Conservation (phyloP, 2,797 vertebrate species). For the Tapera naevia region DNA sequence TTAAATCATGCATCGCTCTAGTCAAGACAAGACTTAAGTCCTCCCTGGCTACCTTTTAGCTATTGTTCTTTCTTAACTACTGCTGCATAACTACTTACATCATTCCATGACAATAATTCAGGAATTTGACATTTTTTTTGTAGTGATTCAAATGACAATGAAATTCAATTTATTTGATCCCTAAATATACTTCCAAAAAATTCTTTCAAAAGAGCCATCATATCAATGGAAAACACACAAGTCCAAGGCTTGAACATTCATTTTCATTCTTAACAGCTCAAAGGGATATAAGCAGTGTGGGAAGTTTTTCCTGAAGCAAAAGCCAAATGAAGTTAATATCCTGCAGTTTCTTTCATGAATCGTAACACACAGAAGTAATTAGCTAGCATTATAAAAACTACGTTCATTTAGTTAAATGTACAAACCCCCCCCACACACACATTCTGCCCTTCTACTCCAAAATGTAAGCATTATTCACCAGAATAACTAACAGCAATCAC, state of each 20-base stretch:
- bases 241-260: not conserved
- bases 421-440: not conserved
- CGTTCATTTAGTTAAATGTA: not conserved
- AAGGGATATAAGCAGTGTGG: not conserved
- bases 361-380: not conserved
- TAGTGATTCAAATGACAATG: not conserved
- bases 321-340: not conserved
- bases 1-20: not conserved
- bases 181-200: not conserved
- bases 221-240: not conserved
- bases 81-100: not conserved
- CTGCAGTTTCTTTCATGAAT: not conserved
- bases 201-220: not conserved
- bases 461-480: not conserved
- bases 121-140: not conserved
- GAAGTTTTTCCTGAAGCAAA: slow-evolving; percentile 16
- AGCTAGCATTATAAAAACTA: not conserved
- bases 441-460: not conserved
- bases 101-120: not conserved
- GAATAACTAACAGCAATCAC: not conserved
- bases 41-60: not conserved
- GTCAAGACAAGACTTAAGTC: not conserved
- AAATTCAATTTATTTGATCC: not conserved
- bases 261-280: not conserved
- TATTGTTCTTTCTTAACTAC: not conserved